phyloP scores from a whole-genome alignment of 2,113 vertebrate genomes.

The Cygnus buccinator region DNA sequence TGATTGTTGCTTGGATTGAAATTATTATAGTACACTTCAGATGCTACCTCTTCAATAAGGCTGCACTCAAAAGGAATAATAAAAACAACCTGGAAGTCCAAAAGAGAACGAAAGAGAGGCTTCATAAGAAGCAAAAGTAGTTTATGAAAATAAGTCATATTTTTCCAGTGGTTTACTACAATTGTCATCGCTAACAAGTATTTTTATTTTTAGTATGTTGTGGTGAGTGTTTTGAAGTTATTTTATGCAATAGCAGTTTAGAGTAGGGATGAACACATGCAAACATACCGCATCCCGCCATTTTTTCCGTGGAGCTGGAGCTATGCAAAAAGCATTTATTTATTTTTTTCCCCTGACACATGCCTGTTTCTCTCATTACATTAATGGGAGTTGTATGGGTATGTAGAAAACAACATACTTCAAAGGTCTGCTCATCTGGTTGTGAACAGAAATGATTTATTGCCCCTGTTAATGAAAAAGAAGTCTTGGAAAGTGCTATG shows the following conservation, averaged over 20 bases:
- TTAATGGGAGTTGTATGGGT: not conserved
- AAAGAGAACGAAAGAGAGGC: not conserved
- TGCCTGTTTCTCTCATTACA: constrained; percentile 11
- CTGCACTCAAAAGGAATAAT: not conserved
- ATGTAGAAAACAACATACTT: not conserved
- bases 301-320: not conserved
- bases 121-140: not conserved
- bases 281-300: not conserved
- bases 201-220: constrained; percentile 1
- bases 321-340: not conserved
- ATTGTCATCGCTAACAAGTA: constrained; percentile 1
- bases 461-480: constrained; percentile 1
- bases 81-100: not conserved
- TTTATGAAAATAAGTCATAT: not conserved
- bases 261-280: not conserved
- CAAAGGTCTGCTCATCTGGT: not conserved
- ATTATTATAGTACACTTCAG: not conserved
- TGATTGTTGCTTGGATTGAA: not conserved
- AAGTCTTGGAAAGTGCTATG: not conserved
- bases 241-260: not conserved
- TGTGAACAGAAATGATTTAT: constrained; percentile 32
- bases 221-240: not conserved
- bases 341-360: not conserved
- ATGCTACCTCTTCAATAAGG: not conserved
- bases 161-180: constrained; percentile 14